Evolutionary conservation across 2,888 invertebrate species (phyloP).

Genomic region (Drosophila macrospina): DNA sequence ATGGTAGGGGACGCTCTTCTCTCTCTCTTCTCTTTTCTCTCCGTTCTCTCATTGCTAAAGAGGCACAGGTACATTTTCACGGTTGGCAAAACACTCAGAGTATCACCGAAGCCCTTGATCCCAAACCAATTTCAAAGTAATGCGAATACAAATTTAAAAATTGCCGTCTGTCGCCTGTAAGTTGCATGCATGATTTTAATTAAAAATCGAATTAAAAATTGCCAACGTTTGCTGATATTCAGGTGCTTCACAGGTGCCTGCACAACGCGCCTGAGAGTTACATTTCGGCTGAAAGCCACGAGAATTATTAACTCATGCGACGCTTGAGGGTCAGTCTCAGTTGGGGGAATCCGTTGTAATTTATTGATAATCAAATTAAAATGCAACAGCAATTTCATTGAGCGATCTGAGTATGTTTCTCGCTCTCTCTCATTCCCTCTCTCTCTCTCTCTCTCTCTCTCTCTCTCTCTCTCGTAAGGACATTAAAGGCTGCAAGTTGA

Average conservation of each 20-base stretch:
- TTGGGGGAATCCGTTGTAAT: background rate
- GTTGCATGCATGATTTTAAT: conserved; percentile 25
- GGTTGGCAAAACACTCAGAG: conserved; percentile 28
- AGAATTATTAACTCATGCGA: background rate
- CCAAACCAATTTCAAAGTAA: conserved; percentile 40
- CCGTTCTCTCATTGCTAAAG: no score
- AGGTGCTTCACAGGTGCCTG: background rate
- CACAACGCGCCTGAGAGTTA: background rate
- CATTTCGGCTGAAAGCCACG: background rate
- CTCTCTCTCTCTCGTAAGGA: no score
- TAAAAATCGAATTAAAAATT: conserved; percentile 39
- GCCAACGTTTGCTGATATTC: conserved; percentile 11
- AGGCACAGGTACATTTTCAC: conserved; percentile 15
- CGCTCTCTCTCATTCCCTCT: no score
- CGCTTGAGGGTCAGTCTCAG: background rate
- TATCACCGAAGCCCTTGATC: conserved; percentile 9
- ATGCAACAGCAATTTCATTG: background rate
- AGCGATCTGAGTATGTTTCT: background rate
- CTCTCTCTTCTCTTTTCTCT: background rate
- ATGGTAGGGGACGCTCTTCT: background rate
- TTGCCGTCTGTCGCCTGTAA: conserved; percentile 6
- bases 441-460: no score
- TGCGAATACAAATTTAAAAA: background rate
- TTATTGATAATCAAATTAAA: conserved; percentile 21
- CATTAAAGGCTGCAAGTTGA: background rate